These are phyloP conservation scores for Micropoecilia bifurca DNA, from an alignment of 2,797 vertebrate genomes.

Conservation along the genomic window DNA sequence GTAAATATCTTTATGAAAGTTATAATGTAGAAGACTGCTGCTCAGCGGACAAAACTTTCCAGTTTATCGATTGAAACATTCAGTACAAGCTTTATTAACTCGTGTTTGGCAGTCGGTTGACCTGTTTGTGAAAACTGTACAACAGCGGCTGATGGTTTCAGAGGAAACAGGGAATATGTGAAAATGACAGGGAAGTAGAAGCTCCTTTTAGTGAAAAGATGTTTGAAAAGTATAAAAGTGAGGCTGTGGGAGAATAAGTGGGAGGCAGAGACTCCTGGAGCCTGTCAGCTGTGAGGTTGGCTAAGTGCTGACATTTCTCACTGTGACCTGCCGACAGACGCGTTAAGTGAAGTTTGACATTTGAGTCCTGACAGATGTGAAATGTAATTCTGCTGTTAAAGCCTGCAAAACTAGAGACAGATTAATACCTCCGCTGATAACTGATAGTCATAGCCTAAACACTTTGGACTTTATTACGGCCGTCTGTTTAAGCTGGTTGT, in stretches of 20 bases:
- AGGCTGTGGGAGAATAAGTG: conserved; percentile 18
- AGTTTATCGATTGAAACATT: not conserved
- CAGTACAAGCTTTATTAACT: not conserved
- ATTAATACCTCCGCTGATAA: not conserved
- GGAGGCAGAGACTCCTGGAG: conserved; percentile 8
- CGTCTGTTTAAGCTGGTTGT: not conserved
- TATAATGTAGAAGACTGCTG: not conserved
- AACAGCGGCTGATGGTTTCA: not conserved
- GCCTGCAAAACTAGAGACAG: not conserved
- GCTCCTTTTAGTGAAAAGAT: conserved; percentile 23
- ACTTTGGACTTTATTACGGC: not conserved
- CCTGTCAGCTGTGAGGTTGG: not conserved
- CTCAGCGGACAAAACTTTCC: not conserved
- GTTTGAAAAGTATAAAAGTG: not conserved
- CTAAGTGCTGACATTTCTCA: conserved; percentile 15
- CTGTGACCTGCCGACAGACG: not conserved
- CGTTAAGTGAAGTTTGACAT: conserved; percentile 13
- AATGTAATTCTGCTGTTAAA: not conserved
- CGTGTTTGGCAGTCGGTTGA: not conserved
- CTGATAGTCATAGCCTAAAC: not conserved
- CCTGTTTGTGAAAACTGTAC: not conserved
- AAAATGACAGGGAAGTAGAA: conserved; percentile 10
- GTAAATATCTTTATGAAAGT: not conserved
- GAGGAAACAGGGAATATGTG: conserved; percentile 21
- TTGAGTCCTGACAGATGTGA: not conserved